phyloP scores from a whole-genome alignment of 2,797 vertebrate species.

The Aphelocoma californica region DNA sequence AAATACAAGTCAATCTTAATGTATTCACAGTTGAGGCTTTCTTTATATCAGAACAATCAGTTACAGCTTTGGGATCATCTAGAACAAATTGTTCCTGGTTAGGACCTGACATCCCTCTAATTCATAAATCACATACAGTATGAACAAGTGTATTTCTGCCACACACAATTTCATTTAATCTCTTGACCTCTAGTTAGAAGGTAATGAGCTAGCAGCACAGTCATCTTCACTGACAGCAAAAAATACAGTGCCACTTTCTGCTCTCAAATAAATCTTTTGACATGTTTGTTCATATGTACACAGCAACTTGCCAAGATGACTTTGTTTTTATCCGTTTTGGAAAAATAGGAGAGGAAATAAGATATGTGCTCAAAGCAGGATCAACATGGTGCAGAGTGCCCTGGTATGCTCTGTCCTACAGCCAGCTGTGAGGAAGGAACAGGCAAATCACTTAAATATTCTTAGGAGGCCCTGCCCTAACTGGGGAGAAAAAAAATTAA shows the following conservation, averaged over 20 bases:
- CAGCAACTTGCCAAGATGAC: neutral
- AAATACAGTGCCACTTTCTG: neutral
- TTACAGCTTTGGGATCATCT: neutral
- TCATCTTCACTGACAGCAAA: neutral
- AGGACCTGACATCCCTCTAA: neutral
- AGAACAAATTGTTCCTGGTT: neutral
- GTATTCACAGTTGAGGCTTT: neutral
- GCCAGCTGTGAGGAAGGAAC: constrained; percentile 42
- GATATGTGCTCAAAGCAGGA: neutral
- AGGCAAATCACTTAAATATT: neutral
- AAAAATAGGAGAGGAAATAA: constrained; percentile 33
- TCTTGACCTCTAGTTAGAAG: neutral
- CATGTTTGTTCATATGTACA: neutral
- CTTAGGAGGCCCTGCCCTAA: neutral
- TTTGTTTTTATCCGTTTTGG: constrained; percentile 29
- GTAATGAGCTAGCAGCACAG: neutral
- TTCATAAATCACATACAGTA: neutral
- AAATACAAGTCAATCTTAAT: neutral
- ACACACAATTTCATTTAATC: neutral
- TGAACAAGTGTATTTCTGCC: neutral
- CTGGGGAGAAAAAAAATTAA: neutral
- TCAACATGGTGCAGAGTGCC: neutral
- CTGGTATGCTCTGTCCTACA: neutral
- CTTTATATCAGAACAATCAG: neutral
- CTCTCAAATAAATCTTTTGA: neutral